Evolutionary conservation across 2,797 vertebrate genomes (phyloP), one percentile per base, ranked within the genome.

Genomic region (Pygocentrus nattereri): DNA sequence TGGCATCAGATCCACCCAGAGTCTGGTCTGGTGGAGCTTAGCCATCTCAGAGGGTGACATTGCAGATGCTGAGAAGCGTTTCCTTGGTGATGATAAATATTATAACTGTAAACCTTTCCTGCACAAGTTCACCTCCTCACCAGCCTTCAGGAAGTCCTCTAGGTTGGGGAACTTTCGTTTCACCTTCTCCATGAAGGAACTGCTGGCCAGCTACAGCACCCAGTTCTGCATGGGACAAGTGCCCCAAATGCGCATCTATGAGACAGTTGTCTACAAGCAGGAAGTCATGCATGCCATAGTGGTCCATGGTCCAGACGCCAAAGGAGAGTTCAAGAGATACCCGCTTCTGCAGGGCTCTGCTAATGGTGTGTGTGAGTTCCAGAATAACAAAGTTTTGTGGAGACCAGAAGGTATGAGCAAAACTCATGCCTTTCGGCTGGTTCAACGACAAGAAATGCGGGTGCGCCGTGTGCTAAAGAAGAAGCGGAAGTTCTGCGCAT

Each of bases 231-330:
- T 1, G 13, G 78, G 38, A 4, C 49, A 61, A 31, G 1, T 4
- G 12, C 67, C 74, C 3, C 30, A 77, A 23, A 76, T 84, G 47
- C 78, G 61, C 0, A 23, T 67, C 34, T 84, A 67, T 84, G 59
- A 73, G 27, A 84, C 82, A 1, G 73, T 84, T 10, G 68, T 84
- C 2, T 80, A 84, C 56, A 80, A 76, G 74, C 78, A 80, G 61
- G 82, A 84, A 58, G 82, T 84, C 38, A 84, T 80, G 78, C 73
- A 77, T 67, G 52, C 25, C 27, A 44, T 80, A 31, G 38, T 80
- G 74, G 31, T 84, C 25, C 78, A 84, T 68, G 67, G n/a, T 8
- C 74, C 73, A 27, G 0, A 11, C 41, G 78, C 27, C 25, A 4
- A 12, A 21, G 34, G n/a, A 5, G 49, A 65, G 30, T 84, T 84